These are phyloP conservation scores for Troides aeacus DNA, from an alignment of 2,888 invertebrate genomes.

Conservation along the genomic window DNA sequence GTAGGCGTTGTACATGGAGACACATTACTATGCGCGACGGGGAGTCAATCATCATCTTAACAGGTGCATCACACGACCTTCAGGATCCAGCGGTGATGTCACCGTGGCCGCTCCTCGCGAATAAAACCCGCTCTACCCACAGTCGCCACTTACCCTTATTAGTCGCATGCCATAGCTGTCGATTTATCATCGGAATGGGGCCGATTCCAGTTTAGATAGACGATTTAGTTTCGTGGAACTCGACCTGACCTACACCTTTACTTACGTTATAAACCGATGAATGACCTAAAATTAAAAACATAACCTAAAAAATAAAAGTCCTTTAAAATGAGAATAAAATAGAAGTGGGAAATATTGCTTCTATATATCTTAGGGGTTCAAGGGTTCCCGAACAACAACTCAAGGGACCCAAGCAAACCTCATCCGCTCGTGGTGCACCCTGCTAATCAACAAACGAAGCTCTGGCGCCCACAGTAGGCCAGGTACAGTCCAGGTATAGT, in stretches of 20 bases:
- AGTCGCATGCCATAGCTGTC: constrained; percentile 35
- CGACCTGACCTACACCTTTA: neutral
- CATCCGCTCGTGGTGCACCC: too few relatives aligned
- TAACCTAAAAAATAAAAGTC: too few relatives aligned
- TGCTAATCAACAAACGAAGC: too few relatives aligned
- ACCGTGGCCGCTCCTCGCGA: constrained; percentile 45
- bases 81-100: constrained; percentile 50
- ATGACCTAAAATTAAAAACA: too few relatives aligned
- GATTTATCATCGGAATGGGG: constrained; percentile 30
- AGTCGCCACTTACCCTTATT: constrained; percentile 48
- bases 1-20: constrained; percentile 32
- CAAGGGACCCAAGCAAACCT: too few relatives aligned
- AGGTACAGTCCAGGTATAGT: too few relatives aligned
- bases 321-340: too few relatives aligned
- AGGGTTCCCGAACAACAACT: too few relatives aligned
- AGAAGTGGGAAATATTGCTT: too few relatives aligned
- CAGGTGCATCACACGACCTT: constrained; percentile 41
- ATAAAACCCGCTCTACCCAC: constrained; percentile 42
- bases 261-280: neutral
- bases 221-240: neutral
- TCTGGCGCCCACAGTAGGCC: too few relatives aligned
- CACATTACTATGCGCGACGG: constrained; percentile 31
- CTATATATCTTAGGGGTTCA: too few relatives aligned
- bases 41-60: constrained; percentile 33
- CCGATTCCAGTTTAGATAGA: constrained; percentile 22